These are phyloP conservation scores for Cromileptes altivelis DNA, from an alignment of 2,113 vertebrate genomes.

Conservation along the genomic window DNA sequence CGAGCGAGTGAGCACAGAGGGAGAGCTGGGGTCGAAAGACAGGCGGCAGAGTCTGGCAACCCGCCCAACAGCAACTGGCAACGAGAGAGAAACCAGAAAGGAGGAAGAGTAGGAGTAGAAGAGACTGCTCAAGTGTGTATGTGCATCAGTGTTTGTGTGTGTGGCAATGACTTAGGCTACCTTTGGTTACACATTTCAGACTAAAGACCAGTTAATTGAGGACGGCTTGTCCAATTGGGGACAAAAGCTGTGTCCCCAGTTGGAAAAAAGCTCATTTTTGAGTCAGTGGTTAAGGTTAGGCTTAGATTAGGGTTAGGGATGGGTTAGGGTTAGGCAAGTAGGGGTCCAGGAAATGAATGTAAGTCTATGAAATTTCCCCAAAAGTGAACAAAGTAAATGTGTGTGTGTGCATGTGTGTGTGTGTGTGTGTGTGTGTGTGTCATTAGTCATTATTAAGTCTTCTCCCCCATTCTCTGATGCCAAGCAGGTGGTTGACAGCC, in stretches of 20 bases:
- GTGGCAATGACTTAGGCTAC: not conserved
- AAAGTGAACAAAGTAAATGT: too few relatives aligned
- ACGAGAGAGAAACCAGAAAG: constrained; percentile 39
- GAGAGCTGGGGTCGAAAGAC: constrained; percentile 66
- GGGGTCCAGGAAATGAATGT: too few relatives aligned
- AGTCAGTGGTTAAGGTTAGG: too few relatives aligned
- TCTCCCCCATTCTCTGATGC: constrained; percentile 44
- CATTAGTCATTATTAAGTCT: too few relatives aligned
- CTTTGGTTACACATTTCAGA: too few relatives aligned
- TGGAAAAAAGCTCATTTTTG: too few relatives aligned
- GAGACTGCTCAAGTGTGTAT: constrained; percentile 8
- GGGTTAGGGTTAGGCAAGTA: too few relatives aligned
- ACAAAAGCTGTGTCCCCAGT: too few relatives aligned
- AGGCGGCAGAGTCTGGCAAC: constrained; percentile 61
- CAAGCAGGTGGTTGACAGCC: constrained; percentile 46
- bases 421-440: not conserved
- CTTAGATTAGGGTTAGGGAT: too few relatives aligned
- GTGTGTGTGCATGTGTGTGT: not conserved
- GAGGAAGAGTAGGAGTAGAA: constrained; percentile 13
- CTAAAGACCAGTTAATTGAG: too few relatives aligned
- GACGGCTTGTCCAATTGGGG: too few relatives aligned
- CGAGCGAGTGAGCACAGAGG: constrained; percentile 60
- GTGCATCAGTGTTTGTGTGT: not conserved
- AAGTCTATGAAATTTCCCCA: too few relatives aligned
- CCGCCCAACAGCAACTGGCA: constrained; percentile 72